These are phyloP conservation scores for Columba guinea DNA, from an alignment of 2,797 vertebrate genomes.

Conservation along the genomic window DNA sequence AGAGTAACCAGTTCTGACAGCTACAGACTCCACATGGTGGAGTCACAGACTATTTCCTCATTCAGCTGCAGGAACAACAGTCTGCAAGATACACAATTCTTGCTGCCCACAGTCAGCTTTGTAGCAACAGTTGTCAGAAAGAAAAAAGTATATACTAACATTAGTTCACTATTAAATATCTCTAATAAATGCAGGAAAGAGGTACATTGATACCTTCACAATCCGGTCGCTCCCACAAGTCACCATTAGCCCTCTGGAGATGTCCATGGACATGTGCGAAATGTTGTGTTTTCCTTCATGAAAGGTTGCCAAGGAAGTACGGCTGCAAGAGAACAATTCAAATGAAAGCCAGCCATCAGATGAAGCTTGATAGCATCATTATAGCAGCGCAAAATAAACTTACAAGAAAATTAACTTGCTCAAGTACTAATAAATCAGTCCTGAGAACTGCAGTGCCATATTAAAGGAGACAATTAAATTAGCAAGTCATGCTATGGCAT, in stretches of 20 bases:
- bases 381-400: conserved; percentile 8
- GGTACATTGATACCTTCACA: conserved; percentile 85
- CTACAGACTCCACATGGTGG: not conserved
- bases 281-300: conserved; percentile 99
- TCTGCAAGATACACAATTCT: not conserved
- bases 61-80: not conserved
- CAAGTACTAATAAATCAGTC: not conserved
- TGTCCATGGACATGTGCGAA: conserved; percentile 95
- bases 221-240: conserved; percentile 94
- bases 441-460: not conserved
- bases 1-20: not conserved
- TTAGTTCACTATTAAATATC: not conserved
- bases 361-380: not conserved
- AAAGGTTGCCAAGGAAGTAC: conserved; percentile 92
- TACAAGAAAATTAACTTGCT: not conserved
- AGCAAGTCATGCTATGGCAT: not conserved
- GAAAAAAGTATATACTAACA: not conserved
- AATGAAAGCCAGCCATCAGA: not conserved
- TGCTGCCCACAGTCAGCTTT: not conserved
- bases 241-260: conserved; percentile 93
- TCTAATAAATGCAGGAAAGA: not conserved
- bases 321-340: conserved; percentile 76
- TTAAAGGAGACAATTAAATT: not conserved
- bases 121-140: not conserved
- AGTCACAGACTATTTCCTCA: not conserved